Base-by-base conservation (phyloP, 2,888 invertebrate genomes). In the Latrodectus hesperus region DNA sequence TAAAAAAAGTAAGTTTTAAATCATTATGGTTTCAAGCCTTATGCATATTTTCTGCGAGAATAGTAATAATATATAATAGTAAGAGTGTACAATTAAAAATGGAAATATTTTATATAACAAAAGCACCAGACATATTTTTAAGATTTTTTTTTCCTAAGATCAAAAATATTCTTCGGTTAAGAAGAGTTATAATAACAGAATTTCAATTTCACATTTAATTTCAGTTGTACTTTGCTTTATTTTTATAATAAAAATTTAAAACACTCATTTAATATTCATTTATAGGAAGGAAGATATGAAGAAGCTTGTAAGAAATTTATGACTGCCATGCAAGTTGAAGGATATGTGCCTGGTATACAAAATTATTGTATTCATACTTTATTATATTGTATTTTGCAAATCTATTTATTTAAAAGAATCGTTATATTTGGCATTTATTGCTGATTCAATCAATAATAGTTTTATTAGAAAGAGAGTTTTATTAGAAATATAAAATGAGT, bases 291-390 rank as follows among this genome's bases (percentile, higher is more conserved):
- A 77, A 94, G 96, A 90, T 98, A 95, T 91, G 97, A 98, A 91
- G 96, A 96, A 91, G 98, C 99, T 0, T 94, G 98, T 85, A 95
- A 96, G 91, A 96, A 98, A 92, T 99, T 99, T 92, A 95, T 95
- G 9, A 94, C 95, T 82, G 97, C 98, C 11, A 94, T 98, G 73
- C 97, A 98, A 92, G 95, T 96, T 72, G 94, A 96, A 73, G 98
- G 98, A 5, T 98, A 97, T 91, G 96, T 95, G 91, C 96, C 97
- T 0, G 96, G 91, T 91, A 83, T 79, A 22, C 60, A n/a, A 72
- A 64, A 71, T 72, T 12, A 10, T 60, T 6, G 38, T 38, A 38
- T 1, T 38, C 4, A 38, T 38, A 38, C 38, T 38, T 38, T 38
- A 38, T 38, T 38, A 6, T 38, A 38, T 38, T 3, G 6, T 38